Conservation (phyloP, 2,888 invertebrate species). For the Drosophila maculinotata region DNA sequence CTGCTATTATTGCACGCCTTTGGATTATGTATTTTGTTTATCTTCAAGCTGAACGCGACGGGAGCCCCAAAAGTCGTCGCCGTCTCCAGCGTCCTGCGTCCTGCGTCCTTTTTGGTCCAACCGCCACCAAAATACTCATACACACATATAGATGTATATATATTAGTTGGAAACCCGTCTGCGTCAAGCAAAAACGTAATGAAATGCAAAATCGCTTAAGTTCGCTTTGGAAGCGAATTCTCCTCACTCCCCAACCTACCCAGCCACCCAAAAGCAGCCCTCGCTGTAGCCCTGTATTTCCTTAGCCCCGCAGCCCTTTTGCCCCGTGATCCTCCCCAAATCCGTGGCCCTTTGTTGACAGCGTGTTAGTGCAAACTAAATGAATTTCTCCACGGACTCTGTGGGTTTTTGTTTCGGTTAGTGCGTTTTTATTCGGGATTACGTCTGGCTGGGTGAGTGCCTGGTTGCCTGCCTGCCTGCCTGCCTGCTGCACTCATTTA, state of each 20-base stretch:
- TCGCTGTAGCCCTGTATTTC: slow-evolving; percentile 12
- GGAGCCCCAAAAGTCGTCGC: slow-evolving; percentile 30
- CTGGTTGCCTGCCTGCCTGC: slow-evolving; percentile 1
- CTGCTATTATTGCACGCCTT: slow-evolving; percentile 54
- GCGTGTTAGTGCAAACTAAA: slow-evolving; percentile 84
- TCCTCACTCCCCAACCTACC: slow-evolving; percentile 10
- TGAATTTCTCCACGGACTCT: slow-evolving; percentile 78
- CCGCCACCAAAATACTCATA: slow-evolving; percentile 37
- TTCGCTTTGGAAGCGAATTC: slow-evolving; percentile 48
- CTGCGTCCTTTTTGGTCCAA: slow-evolving; percentile 30
- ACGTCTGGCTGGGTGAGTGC: slow-evolving; percentile 47
- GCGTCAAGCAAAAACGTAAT: slow-evolving; percentile 63
- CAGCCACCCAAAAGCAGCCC: slow-evolving; percentile 9
- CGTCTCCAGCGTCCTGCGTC: slow-evolving; percentile 20
- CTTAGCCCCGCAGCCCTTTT: slow-evolving; percentile 14
- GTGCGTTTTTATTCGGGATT: slow-evolving; percentile 56
- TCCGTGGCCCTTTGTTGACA: slow-evolving; percentile 59
- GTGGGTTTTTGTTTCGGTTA: slow-evolving; percentile 71
- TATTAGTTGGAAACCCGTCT: slow-evolving; percentile 34
- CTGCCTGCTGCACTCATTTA: slow-evolving; percentile 56
- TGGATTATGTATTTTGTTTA: slow-evolving; percentile 81
- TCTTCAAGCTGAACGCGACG: slow-evolving; percentile 59
- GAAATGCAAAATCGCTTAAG: slow-evolving; percentile 81
- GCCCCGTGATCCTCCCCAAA: neutral
- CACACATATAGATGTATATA: slow-evolving; percentile 5